Conservation (phyloP, 2,113 vertebrate genomes). For the Ovis canadensis region DNA sequence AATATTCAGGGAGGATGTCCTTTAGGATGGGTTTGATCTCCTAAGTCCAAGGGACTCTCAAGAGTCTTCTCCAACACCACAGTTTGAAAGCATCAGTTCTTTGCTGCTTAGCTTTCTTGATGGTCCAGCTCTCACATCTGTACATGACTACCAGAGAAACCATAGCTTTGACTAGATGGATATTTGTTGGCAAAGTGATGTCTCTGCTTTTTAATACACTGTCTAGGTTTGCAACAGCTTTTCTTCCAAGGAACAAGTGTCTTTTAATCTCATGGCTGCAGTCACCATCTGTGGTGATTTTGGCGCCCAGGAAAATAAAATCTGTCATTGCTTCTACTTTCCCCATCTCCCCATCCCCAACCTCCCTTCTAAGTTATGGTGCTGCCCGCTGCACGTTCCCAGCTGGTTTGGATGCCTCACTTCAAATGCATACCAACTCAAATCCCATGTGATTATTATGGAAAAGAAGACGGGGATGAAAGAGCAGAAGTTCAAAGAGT, state of each 20-base stretch:
- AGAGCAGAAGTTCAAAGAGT: neutral
- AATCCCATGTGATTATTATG: neutral
- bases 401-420: neutral
- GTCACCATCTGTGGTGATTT: neutral
- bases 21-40: neutral
- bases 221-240: neutral
- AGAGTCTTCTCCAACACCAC: neutral
- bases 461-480: neutral
- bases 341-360: neutral
- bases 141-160: neutral
- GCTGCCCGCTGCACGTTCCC: accelerated
- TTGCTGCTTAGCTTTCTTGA: neutral
- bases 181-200: neutral
- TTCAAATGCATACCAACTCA: neutral
- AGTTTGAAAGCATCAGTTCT: neutral
- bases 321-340: neutral
- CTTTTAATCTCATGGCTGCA: neutral
- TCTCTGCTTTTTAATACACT: neutral
- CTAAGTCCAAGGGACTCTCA: neutral
- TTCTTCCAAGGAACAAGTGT: neutral
- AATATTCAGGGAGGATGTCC: neutral
- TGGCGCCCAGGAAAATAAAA: neutral
- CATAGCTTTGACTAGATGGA: neutral
- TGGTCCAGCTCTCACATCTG: neutral
- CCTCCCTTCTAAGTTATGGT: accelerated